A percentile compares a stretch with the other conserved stretches of the same genome.
phyloP scores from a whole-genome alignment of 2,888 invertebrate genomes.

The Beris chalybata region DNA sequence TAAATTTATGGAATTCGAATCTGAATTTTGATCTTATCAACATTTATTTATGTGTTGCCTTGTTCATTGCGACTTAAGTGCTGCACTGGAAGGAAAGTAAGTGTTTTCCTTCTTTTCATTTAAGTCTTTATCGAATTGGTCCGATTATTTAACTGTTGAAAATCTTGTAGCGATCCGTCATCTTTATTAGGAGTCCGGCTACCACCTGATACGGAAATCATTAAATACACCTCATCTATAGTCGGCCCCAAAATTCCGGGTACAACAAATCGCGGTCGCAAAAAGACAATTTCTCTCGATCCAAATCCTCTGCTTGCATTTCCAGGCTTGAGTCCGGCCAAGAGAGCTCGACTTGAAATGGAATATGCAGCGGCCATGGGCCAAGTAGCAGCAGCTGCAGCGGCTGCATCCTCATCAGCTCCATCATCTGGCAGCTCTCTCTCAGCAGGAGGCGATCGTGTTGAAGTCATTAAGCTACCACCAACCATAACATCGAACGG shows the following conservation, averaged over 20 bases:
- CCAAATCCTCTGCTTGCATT: slow-evolving; percentile 62
- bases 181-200: slow-evolving; percentile 81
- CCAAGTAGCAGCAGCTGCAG: slow-evolving; percentile 51
- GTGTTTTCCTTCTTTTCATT: slow-evolving; percentile 36
- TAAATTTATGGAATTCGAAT: background rate
- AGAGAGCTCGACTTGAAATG: slow-evolving; percentile 56
- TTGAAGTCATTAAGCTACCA: slow-evolving; percentile 81
- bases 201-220: slow-evolving; percentile 87
- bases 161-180: slow-evolving; percentile 69
- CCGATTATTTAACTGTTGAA: slow-evolving; percentile 1
- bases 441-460: slow-evolving; percentile 61
- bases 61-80: slow-evolving; percentile 56
- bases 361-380: slow-evolving; percentile 56
- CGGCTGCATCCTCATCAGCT: slow-evolving; percentile 43
- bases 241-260: slow-evolving; percentile 85
- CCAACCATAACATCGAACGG: slow-evolving; percentile 65
- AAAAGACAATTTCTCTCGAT: slow-evolving; percentile 86
- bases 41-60: slow-evolving; percentile 35
- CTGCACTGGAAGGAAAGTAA: slow-evolving; percentile 70
- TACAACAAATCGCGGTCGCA: slow-evolving; percentile 80
- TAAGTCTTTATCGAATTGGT: slow-evolving; percentile 33
- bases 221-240: slow-evolving; percentile 85
- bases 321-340: slow-evolving; percentile 57
- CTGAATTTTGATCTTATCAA: slow-evolving; percentile 1
- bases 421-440: slow-evolving; percentile 36